Base-by-base conservation (phyloP, 1,140 invertebrate species). In the Drosophila cardini region DNA sequence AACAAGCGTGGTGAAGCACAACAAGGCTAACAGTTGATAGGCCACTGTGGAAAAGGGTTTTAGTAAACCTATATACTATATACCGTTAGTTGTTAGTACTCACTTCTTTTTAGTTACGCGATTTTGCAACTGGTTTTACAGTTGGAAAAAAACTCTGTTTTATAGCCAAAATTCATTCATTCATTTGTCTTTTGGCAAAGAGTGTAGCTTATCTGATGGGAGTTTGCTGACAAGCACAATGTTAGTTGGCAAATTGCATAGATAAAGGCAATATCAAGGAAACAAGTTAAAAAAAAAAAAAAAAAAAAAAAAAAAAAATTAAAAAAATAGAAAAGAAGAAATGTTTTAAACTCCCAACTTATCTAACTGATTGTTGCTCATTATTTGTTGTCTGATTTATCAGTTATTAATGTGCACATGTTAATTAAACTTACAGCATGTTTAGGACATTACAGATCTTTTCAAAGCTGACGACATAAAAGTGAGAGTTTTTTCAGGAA, bases 151-250 rank as follows among this genome's bases (percentile, higher is more conserved):
- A 36, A 6, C 45, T 61, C 45, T 68, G 36, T 67, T 85, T 82
- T 85, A 85, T 85, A 85, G 74, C 18, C 48, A 75, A 56, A 18
- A 30, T 42, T 32, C 1, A 40, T 61, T 32, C 80, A 83, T 71
- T 83, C 72, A 71, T 46, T 18, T 38, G 21, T 55, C 9, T 53
- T 72, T 16, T 9, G 16, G 26, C 43, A 58, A 42, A 73, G 42
- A 73, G 42, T n/a, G 13, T 45, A 21, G 42, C 32, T 72, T 76
- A 87, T 86, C 75, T 63, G 71, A 78, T 71, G 38, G 4, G n/a
- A 43, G 65, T 72, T 71, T 21, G 11, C 1, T 21, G 38, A 60
- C 55, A 67, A 36, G 43, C 10, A 2, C 69, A 26, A 4, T 40
- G 15, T 11, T 30, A 50, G 11, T 34, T 69, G 69, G 68, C 40